phyloP scores from a whole-genome alignment of 2,113 vertebrate genomes.

The Dromaius novaehollandiae region DNA sequence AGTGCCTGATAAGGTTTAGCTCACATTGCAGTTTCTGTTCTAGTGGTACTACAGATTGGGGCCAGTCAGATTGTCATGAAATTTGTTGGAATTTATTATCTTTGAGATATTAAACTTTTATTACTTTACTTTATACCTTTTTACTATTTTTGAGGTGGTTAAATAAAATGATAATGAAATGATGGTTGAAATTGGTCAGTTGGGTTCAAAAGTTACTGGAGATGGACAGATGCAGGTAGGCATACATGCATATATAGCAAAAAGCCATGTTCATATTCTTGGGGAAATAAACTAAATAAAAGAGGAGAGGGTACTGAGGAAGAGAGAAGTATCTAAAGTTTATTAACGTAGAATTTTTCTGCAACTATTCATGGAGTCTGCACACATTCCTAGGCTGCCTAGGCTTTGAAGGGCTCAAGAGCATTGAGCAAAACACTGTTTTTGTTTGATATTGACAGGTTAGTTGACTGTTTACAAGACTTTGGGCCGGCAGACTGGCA shows the following conservation, averaged over 20 bases:
- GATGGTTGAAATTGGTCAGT: not conserved
- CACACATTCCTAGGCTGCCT: not conserved
- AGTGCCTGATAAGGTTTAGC: not conserved
- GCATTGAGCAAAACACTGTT: not conserved
- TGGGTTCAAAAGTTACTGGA: not conserved
- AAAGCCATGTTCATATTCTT: not conserved
- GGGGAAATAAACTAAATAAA: not conserved
- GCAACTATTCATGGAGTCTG: not conserved
- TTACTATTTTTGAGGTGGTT: not conserved
- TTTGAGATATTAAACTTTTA: not conserved
- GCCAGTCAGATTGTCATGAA: not conserved
- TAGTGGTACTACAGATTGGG: not conserved
- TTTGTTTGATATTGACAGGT: constrained; percentile 72
- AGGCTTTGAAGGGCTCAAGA: not conserved
- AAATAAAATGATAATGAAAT: not conserved
- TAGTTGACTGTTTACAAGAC: constrained; percentile 90
- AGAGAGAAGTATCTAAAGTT: not conserved
- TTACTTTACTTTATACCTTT: not conserved
- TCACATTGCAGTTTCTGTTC: not conserved
- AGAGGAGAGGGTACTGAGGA: not conserved
- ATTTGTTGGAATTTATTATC: not conserved
- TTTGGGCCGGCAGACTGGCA: constrained; percentile 92
- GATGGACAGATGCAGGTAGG: not conserved
- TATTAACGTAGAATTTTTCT: not conserved
- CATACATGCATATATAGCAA: accelerated